Conservation (phyloP, 1,140 invertebrate genomes). For the Babylonia areolata region DNA sequence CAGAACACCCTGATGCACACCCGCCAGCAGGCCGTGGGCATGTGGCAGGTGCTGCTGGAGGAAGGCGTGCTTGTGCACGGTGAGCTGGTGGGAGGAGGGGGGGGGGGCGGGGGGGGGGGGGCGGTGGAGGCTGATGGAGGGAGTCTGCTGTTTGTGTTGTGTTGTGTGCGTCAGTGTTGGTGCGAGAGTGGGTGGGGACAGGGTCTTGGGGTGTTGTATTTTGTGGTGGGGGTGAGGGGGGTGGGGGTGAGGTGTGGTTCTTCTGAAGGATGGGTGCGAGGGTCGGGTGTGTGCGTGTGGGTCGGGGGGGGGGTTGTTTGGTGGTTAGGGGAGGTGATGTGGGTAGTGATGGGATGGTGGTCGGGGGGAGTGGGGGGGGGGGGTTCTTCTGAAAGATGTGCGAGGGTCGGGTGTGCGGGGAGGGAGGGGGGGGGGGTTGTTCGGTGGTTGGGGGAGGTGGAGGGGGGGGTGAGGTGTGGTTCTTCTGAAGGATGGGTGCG, state of each 20-base stretch:
- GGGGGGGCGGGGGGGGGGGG: not conserved
- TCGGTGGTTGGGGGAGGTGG: not conserved
- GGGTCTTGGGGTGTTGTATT: too few relatives aligned
- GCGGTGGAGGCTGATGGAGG: not conserved
- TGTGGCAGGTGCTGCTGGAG: slow-evolving; percentile 91
- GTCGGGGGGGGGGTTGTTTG: not conserved
- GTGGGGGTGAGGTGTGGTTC: not conserved
- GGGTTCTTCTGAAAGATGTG: not conserved
- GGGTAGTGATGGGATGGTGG: too few relatives aligned
- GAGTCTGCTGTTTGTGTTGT: not conserved
- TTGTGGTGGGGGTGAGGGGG: not conserved
- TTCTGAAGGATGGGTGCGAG: not conserved
- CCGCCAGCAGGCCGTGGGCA: slow-evolving; percentile 85
- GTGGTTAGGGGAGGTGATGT: not conserved
- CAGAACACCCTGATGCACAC: slow-evolving; percentile 77
- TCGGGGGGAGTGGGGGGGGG: not conserved
- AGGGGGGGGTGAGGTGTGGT: not conserved
- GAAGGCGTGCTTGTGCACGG: slow-evolving; percentile 88
- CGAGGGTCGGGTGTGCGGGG: not conserved
- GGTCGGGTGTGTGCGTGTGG: not conserved
- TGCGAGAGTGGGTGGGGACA: not conserved
- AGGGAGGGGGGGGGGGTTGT: not conserved
- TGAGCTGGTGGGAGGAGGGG: slow-evolving; percentile 74
- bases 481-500: not conserved
- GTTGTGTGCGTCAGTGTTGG: not conserved